phyloP scores from a whole-genome alignment of 2,888 invertebrate genomes.

The Amphipoea oculea region DNA sequence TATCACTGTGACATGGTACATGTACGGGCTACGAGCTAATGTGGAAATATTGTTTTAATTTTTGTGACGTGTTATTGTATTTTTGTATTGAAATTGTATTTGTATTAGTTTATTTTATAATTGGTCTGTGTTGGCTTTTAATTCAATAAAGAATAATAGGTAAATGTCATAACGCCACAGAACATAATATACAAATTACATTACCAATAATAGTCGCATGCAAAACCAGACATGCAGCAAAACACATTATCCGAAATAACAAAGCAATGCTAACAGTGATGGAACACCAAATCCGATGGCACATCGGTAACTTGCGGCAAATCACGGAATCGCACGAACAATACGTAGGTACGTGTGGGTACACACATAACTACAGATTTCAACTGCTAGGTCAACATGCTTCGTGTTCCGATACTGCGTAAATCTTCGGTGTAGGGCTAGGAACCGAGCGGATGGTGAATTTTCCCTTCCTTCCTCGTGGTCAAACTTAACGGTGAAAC shows the following conservation, averaged over 20 bases:
- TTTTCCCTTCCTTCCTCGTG: too few species aligned
- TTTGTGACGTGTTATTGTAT: too few species aligned
- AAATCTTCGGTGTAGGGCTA: conserved; percentile 79
- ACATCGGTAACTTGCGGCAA: conserved; percentile 57
- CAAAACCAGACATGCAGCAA: conserved; percentile 12
- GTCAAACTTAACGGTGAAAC: too few species aligned
- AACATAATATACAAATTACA: neutral
- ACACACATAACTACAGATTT: conserved; percentile 76
- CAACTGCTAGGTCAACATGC: conserved; percentile 80
- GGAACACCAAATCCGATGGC: conserved; percentile 30
- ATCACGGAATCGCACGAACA: conserved; percentile 58
- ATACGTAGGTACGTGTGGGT: conserved; percentile 59
- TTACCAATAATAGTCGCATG: conserved; percentile 1
- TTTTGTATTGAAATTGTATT: too few species aligned
- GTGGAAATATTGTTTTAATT: too few species aligned
- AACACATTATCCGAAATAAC: conserved; percentile 28
- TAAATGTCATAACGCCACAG: neutral
- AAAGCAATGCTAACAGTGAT: conserved; percentile 31
- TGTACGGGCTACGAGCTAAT: too few species aligned
- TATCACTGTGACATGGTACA: too few species aligned
- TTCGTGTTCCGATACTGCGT: conserved; percentile 78
- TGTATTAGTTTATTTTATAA: too few species aligned
- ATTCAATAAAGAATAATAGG: too few species aligned
- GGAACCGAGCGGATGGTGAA: conserved; percentile 20
- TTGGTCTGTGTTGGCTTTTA: too few species aligned